Conservation (phyloP, 2,113 vertebrate species). For the Austrofundulus limnaeus region DNA sequence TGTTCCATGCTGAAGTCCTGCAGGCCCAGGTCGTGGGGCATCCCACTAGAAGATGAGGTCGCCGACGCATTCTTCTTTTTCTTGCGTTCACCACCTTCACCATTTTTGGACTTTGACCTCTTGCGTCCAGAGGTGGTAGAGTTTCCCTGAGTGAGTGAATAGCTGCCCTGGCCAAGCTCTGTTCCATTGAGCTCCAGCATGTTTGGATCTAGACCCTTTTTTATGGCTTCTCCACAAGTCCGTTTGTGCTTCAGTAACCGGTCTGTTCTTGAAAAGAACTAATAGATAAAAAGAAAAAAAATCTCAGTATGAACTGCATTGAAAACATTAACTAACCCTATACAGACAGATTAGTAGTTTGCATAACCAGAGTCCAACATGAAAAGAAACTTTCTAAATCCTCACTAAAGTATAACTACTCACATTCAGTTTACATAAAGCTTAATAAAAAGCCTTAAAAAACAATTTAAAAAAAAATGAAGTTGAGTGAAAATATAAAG, state of each 20-base stretch:
- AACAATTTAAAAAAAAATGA: background rate
- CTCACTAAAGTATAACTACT: too few relatives aligned
- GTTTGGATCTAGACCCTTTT: conserved; percentile 91
- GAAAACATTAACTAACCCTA: too few relatives aligned
- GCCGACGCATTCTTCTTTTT: conserved; percentile 81
- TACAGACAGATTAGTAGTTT: too few relatives aligned
- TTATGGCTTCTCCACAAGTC: conserved; percentile 98
- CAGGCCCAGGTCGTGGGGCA: conserved; percentile 82
- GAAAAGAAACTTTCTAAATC: too few relatives aligned
- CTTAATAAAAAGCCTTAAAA: background rate
- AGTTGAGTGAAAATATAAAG: background rate
- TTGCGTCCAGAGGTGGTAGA: conserved; percentile 88
- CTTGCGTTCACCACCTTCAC: conserved; percentile 89
- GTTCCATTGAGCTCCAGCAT: conserved; percentile 86
- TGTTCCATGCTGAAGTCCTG: conserved; percentile 90
- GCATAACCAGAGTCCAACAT: too few relatives aligned
- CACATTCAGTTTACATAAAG: too few relatives aligned
- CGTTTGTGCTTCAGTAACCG: conserved; percentile 99
- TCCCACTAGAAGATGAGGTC: conserved; percentile 74
- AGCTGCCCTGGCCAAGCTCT: conserved; percentile 88
- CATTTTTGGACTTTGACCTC: conserved; percentile 89
- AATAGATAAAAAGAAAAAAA: background rate
- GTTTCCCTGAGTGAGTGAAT: conserved; percentile 94
- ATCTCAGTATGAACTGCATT: background rate
- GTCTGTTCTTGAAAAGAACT: conserved; percentile 99